Conservation (phyloP, 1,140 invertebrate genomes). For the Homalodisca vitripennis region DNA sequence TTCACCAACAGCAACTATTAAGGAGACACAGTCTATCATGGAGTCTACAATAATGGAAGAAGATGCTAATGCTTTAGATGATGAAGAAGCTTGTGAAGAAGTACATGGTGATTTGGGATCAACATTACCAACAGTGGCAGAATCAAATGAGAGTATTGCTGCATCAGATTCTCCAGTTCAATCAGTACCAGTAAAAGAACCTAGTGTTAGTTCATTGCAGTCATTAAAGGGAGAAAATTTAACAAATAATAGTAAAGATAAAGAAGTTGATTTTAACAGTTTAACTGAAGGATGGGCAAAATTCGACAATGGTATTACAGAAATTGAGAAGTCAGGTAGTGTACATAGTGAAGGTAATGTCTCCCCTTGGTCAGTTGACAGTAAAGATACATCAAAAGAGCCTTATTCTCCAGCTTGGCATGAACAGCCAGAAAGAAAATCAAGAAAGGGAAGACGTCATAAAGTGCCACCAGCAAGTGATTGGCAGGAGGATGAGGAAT, state of each 20-base stretch:
- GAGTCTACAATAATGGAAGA: constrained; percentile 44
- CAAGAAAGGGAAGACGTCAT: constrained; percentile 38
- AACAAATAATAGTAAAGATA: constrained; percentile 7
- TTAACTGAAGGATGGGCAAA: constrained; percentile 49
- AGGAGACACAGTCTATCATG: constrained; percentile 43
- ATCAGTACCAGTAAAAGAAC: constrained; percentile 16
- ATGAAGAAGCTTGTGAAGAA: constrained; percentile 36
- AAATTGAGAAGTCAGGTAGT: constrained; percentile 49
- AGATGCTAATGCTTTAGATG: constrained; percentile 41
- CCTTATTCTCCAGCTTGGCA: constrained; percentile 40
- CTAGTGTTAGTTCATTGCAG: constrained; percentile 14
- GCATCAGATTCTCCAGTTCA: constrained; percentile 22
- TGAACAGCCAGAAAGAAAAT: constrained; percentile 35
- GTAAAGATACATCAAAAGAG: constrained; percentile 60
- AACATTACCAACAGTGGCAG: constrained; percentile 28
- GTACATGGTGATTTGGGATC: constrained; percentile 29
- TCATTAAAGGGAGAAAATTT: constrained; percentile 18
- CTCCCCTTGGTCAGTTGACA: constrained; percentile 75
- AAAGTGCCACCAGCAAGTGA: constrained; percentile 34
- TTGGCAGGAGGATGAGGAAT: constrained; percentile 44
- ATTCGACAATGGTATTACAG: constrained; percentile 49
- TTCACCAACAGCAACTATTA: constrained; percentile 40
- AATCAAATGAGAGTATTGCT: constrained; percentile 31
- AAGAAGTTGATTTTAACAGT: constrained; percentile 15
- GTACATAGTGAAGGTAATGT: constrained; percentile 54